Conservation (phyloP, 2,113 vertebrate genomes). For the Heteronetta atricapilla region DNA sequence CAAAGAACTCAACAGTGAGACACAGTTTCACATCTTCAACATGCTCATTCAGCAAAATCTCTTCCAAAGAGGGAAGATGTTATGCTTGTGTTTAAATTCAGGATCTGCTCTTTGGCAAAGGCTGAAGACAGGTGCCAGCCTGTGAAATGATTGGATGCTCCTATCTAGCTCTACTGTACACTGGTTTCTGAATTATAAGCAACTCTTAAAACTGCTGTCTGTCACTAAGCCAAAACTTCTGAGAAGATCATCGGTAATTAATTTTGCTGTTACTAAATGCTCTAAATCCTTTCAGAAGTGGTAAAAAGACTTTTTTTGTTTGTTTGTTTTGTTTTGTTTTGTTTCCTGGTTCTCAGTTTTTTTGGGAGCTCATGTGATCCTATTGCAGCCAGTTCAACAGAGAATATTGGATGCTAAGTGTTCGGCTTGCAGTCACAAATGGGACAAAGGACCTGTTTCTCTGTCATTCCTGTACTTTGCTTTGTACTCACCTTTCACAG, state of each 20-base stretch:
- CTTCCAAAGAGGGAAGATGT: constrained; percentile 14
- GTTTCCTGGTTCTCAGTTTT: not conserved
- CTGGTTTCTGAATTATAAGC: not conserved
- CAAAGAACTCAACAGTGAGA: constrained; percentile 26
- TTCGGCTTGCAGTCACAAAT: not conserved
- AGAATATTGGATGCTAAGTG: not conserved
- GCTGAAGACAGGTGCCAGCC: constrained; percentile 7
- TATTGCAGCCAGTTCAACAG: not conserved
- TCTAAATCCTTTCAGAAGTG: not conserved
- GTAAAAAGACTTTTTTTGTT: not conserved
- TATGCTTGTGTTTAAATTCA: constrained; percentile 15
- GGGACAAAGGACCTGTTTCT: not conserved
- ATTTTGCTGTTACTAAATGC: not conserved
- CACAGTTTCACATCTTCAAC: constrained; percentile 50
- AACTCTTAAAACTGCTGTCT: not conserved
- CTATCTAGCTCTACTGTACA: not conserved
- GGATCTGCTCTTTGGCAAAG: constrained; percentile 20
- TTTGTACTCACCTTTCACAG: not conserved
- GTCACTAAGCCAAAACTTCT: not conserved
- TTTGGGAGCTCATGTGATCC: not conserved
- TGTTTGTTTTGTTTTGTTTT: not conserved
- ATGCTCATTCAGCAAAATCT: constrained; percentile 11
- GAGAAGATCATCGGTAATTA: not conserved
- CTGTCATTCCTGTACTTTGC: not conserved
- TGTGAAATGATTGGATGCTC: not conserved